A percentile compares a stretch with the other conserved stretches of the same genome.
These are phyloP conservation scores for Laticauda laticaudata DNA, from an alignment of 2,113 vertebrate genomes.

Conservation along the genomic window DNA sequence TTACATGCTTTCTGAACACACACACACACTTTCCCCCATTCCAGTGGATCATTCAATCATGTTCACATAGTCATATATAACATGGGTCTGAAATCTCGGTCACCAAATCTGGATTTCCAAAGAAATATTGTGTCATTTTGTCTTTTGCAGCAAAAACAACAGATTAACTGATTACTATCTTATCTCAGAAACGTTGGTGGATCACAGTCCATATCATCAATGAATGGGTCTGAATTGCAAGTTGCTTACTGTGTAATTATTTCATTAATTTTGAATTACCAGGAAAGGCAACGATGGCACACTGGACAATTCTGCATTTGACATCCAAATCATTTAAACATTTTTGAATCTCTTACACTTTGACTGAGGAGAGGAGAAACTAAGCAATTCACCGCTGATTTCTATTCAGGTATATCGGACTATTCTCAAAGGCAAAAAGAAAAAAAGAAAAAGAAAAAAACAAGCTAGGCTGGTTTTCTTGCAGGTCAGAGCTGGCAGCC, in stretches of 20 bases:
- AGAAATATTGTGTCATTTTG: not conserved
- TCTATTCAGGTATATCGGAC: not conserved
- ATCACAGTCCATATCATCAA: not conserved
- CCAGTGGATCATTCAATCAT: not conserved
- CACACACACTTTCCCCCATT: not conserved
- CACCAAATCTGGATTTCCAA: not conserved
- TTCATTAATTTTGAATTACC: not conserved
- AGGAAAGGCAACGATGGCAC: not conserved
- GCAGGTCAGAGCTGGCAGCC: not conserved
- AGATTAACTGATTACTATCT: not conserved
- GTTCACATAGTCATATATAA: not conserved
- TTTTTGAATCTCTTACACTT: not conserved
- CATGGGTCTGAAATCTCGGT: not conserved
- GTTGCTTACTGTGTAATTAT: not conserved
- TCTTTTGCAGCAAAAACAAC: not conserved
- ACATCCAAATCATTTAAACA: not conserved
- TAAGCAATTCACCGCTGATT: not conserved
- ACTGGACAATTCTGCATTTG: not conserved
- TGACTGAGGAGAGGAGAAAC: not conserved
- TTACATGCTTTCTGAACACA: not conserved
- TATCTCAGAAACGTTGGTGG: not conserved
- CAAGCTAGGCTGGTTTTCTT: not conserved
- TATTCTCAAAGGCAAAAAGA: not conserved
- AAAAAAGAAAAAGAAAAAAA: not conserved
- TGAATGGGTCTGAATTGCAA: not conserved